Evolutionary conservation across 2,113 vertebrate genomes (phyloP), one percentile per base, ranked within the genome.

Genomic region (Chionodraco myersi): DNA sequence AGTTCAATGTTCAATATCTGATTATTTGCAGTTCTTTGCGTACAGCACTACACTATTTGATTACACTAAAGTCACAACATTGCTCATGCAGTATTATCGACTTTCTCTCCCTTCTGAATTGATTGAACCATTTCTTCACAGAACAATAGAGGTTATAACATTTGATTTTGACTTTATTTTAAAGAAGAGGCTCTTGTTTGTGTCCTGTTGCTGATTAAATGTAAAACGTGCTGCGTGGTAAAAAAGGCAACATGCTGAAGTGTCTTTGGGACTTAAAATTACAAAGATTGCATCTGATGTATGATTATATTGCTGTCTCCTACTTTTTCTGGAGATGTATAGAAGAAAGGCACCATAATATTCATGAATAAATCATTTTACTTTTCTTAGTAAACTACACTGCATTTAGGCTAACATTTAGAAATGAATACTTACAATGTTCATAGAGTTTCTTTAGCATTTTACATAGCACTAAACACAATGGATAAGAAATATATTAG

Each of bases 41-140:
- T 59, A 26, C 21, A 58, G 10, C 63, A 30, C 51, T 13, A 5
- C 36, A 56, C 23, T 65, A 70, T 54, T 18, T 77, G 6, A 78
- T 34, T 4, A 72, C 12, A 30, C 23, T 63, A 9, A 61, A 36
- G 44, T 36, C 49, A 23, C 41, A 41, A 23, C n/a, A 30, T 30
- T 61, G 53, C 34, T 6, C 49, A 18, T 14, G 1, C 5, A 41
- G 36, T 41, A 10, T 41, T 59, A 58, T 48, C 10, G 4, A 9
- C 44, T 48, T n/a, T 59, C 52, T 70, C 18, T 59, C 41, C 44
- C 36, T 41, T 45, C 36, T 61, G 49, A 53, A 12, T 52, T 16
- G 30, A 52, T 9, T 16, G 7, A 63, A 44, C n/a, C 9, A 5
- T 49, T 57, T 64, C 26, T 26, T 12, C 5, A 45, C 2, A 48